Conservation (phyloP, 2,113 vertebrate genomes). For the Raja brachyura region DNA sequence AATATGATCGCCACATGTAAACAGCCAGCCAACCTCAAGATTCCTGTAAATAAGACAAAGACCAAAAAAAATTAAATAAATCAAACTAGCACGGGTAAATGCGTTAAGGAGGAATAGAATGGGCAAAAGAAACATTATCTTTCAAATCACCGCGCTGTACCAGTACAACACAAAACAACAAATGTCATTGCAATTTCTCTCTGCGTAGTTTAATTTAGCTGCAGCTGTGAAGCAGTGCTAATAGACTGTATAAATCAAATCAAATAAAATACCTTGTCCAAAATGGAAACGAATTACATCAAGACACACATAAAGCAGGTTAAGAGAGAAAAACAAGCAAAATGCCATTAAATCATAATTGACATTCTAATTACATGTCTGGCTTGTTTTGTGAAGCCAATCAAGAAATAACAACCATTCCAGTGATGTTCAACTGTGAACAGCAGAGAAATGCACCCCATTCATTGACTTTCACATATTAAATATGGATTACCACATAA, state of each 20-base stretch:
- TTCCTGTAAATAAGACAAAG: neutral
- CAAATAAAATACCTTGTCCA: neutral
- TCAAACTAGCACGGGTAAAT: neutral
- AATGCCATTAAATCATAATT: neutral
- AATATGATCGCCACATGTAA: neutral
- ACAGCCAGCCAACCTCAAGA: neutral
- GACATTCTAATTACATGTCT: slow-evolving; percentile 29
- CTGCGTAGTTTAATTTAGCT: neutral
- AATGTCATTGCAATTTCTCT: neutral
- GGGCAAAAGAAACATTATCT: neutral
- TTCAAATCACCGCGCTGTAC: neutral
- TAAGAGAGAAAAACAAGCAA: neutral
- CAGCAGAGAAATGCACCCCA: neutral
- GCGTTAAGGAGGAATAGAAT: neutral
- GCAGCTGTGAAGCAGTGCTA: neutral
- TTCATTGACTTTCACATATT: slow-evolving; percentile 5
- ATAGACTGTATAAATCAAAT: neutral
- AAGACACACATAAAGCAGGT: neutral
- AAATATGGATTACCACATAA: neutral
- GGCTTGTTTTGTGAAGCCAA: neutral
- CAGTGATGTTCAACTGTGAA: no score
- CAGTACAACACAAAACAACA: neutral
- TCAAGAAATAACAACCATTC: neutral
- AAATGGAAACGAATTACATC: slow-evolving; percentile 11
- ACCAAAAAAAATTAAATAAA: neutral